A percentile compares a stretch with the other conserved stretches of the same genome.
These are phyloP conservation scores for Spilosoma lubricipeda DNA, from an alignment of 2,888 invertebrate genomes.

Conservation along the genomic window DNA sequence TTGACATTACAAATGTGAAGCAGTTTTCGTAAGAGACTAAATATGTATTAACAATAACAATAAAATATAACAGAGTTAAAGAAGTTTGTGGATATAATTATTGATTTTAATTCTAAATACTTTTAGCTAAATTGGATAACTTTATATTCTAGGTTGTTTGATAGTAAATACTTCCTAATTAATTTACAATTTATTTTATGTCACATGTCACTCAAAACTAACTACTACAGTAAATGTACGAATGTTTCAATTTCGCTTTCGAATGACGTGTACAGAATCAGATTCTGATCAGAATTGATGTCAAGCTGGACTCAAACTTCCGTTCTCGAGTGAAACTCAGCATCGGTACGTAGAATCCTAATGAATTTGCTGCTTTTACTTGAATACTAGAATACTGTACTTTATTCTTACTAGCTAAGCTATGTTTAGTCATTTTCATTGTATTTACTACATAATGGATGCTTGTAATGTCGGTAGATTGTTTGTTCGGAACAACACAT, in stretches of 20 bases:
- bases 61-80: background rate
- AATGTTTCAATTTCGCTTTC: conserved; percentile 8
- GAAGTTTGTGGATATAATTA: background rate
- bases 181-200: background rate
- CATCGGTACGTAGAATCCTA: conserved; percentile 52
- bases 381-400: conserved; percentile 29
- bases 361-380: conserved; percentile 53
- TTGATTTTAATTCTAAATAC: background rate
- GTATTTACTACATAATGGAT: no score
- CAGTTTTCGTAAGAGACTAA: background rate
- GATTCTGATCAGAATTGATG: conserved; percentile 53
- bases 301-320: conserved; percentile 54
- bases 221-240: background rate
- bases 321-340: conserved; percentile 61
- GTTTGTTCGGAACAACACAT: background rate
- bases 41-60: background rate
- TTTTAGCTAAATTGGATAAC: background rate
- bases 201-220: background rate
- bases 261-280: conserved; percentile 22
- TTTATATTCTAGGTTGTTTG: background rate
- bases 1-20: no score
- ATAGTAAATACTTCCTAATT: background rate
- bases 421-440: background rate
- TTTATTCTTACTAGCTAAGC: conserved; percentile 4
- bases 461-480: background rate